Evolutionary conservation across 1,140 invertebrate species (phyloP).

Genomic region (Aphis craccivora): DNA sequence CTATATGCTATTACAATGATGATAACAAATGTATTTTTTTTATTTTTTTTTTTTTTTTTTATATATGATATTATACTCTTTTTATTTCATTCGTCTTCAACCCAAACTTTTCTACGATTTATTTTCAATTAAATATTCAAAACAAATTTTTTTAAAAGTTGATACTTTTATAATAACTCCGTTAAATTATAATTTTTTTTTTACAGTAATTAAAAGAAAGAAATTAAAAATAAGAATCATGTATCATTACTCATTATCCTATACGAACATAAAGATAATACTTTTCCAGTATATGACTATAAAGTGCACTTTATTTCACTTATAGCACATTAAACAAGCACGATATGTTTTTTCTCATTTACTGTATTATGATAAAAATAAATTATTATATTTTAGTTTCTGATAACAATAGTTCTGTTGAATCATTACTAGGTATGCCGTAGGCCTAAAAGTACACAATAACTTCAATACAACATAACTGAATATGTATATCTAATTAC

Average conservation of each 20-base stretch:
- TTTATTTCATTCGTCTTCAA: background rate
- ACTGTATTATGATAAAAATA: background rate
- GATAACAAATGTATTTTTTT: constrained; percentile 32
- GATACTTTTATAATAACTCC: background rate
- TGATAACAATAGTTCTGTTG: no score
- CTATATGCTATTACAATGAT: constrained; percentile 49
- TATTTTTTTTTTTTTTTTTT: background rate
- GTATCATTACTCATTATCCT: background rate
- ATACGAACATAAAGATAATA: no score
- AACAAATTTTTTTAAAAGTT: background rate
- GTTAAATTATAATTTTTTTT: background rate
- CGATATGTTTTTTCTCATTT: no score
- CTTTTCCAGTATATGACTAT: no score
- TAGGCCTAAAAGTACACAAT: background rate
- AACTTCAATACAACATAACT: background rate
- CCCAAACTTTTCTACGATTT: constrained; percentile 6
- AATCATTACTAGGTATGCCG: no score
- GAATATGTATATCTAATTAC: background rate
- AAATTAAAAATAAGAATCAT: background rate
- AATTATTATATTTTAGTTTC: no score
- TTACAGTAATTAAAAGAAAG: background rate
- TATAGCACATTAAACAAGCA: no score
- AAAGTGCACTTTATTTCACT: no score
- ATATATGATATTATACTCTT: background rate
- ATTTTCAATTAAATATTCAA: constrained; percentile 23